Conservation (phyloP, 1,140 invertebrate species). For the Brachionus rubens region DNA sequence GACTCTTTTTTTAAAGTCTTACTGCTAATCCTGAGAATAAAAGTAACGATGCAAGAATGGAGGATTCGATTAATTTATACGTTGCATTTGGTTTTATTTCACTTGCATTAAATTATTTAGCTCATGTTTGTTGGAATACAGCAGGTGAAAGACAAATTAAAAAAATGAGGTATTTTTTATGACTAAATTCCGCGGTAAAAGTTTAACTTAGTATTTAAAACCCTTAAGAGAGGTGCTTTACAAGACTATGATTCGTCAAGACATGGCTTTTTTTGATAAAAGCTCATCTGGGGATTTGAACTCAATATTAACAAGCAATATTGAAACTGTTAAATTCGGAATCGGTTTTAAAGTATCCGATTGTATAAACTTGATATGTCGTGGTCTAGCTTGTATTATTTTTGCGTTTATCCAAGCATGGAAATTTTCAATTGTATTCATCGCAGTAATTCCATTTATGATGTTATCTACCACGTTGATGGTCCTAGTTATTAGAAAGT, state of each 20-base stretch:
- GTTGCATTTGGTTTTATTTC: conserved; percentile 19
- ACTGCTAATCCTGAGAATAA: conserved; percentile 72
- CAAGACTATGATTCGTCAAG: conserved; percentile 26
- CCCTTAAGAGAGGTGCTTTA: conserved; percentile 49
- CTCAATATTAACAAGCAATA: conserved; percentile 12
- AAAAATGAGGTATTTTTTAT: conserved; percentile 13
- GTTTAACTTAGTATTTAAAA: not conserved
- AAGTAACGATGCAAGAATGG: conserved; percentile 62
- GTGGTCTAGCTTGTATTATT: conserved; percentile 12
- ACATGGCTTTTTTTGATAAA: conserved; percentile 45
- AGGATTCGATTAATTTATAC: not conserved
- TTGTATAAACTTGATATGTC: conserved; percentile 24
- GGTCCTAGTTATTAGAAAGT: conserved; percentile 40
- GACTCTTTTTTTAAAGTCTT: not conserved
- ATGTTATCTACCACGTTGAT: conserved; percentile 17
- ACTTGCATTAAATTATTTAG: conserved; percentile 8
- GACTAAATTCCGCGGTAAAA: not conserved
- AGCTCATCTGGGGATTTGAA: not conserved
- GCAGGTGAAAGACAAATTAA: conserved; percentile 43
- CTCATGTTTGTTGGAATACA: conserved; percentile 33
- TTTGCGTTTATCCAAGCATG: conserved; percentile 15
- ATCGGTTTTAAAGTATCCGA: conserved; percentile 41
- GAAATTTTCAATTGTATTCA: conserved; percentile 44
- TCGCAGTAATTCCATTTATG: conserved; percentile 39
- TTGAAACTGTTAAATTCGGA: conserved; percentile 32